Percentiles rank a stretch among this genome's conserved stretches.
Evolutionary conservation across 2,888 invertebrate genomes (phyloP).

Genomic region (Drosophila atroscutellata): DNA sequence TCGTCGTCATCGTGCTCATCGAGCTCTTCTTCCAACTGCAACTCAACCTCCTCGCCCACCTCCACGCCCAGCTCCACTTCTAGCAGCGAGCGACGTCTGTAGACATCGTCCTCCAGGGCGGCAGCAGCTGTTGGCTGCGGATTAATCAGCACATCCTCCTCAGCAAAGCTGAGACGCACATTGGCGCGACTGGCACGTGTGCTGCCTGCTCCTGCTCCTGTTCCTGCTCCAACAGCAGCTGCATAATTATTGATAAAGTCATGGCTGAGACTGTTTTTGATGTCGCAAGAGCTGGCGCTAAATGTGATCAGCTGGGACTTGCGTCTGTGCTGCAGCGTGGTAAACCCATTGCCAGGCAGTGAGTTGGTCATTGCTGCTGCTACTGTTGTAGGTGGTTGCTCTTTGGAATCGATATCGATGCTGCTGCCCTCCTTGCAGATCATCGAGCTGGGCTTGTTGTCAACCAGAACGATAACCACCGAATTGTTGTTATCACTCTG

Average conservation of each 20-base stretch:
- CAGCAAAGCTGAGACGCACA: constrained; percentile 81
- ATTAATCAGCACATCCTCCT: constrained; percentile 80
- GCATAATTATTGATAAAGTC: constrained; percentile 71
- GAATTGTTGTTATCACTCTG: constrained; percentile 84
- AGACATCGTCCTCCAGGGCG: constrained; percentile 73
- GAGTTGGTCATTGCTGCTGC: constrained; percentile 50
- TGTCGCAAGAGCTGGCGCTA: constrained; percentile 84
- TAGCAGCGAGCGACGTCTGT: constrained; percentile 80
- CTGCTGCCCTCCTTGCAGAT: constrained; percentile 83
- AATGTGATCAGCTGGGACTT: constrained; percentile 84
- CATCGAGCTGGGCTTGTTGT: constrained; percentile 84
- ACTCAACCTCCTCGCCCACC: constrained; percentile 50
- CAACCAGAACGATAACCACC: constrained; percentile 85
- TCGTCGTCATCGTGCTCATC: constrained; percentile 72
- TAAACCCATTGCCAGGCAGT: constrained; percentile 69
- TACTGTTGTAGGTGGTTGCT: constrained; percentile 13
- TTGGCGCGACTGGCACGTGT: constrained; percentile 60
- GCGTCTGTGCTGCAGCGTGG: constrained; percentile 82
- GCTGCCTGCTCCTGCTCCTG: constrained; percentile 31
- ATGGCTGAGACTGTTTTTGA: constrained; percentile 84
- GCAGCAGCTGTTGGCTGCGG: constrained; percentile 26
- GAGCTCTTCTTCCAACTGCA: constrained; percentile 38
- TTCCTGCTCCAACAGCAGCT: constrained; percentile 36
- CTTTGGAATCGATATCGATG: constrained; percentile 64
- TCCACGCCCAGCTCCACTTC: constrained; percentile 77